Percentiles rank a stretch among this genome's conserved stretches.
Evolutionary conservation across 2,113 vertebrate species (phyloP).

Genomic region (Panurus biarmicus): DNA sequence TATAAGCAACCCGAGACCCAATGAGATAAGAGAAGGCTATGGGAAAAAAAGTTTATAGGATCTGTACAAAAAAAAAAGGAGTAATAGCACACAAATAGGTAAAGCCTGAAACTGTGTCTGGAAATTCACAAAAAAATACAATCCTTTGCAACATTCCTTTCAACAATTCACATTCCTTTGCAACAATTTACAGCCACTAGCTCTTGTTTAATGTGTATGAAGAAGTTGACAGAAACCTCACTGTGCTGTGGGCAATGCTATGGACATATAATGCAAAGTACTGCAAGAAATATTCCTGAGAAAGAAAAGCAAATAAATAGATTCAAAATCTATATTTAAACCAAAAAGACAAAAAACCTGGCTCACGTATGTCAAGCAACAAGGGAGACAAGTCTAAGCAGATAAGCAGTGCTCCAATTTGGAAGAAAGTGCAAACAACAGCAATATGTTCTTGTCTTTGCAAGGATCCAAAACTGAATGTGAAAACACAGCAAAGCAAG

Average conservation of each 20-base stretch:
- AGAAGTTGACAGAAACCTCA: not conserved
- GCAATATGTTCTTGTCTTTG: not conserved
- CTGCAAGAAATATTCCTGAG: not conserved
- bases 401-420: not conserved
- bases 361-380: not conserved
- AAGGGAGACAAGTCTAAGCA: not conserved
- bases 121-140: not conserved
- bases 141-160: too few relatives aligned
- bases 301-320: not conserved
- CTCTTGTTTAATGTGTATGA: not conserved
- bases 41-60: not conserved
- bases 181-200: not conserved
- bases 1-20: not conserved
- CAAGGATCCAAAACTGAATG: not conserved
- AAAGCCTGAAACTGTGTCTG: not conserved
- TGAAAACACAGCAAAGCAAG: not conserved
- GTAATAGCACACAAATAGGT: not conserved
- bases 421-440: not conserved
- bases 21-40: not conserved
- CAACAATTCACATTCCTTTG: not conserved
- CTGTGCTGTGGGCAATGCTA: not conserved
- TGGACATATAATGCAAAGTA: not conserved
- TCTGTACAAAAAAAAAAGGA: not conserved
- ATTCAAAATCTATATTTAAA: not conserved
- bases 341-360: not conserved